Evolutionary conservation across 2,888 invertebrate species (phyloP).

Genomic region (Himalopsyche japonica): DNA sequence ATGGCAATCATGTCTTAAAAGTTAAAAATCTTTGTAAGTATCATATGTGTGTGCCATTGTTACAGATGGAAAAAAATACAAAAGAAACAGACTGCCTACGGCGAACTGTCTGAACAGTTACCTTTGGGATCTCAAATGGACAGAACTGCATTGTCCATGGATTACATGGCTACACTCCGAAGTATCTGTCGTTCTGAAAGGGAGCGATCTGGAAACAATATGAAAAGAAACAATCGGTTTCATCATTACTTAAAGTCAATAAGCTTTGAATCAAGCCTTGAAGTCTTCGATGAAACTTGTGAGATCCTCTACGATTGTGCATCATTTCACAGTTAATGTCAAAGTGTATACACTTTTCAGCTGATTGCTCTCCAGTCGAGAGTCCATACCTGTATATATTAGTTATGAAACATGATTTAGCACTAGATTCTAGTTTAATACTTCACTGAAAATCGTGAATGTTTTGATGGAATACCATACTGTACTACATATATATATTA

Average conservation of each 20-base stretch:
- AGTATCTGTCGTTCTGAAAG: conserved; percentile 72
- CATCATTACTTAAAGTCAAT: conserved; percentile 75
- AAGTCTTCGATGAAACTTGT: conserved; percentile 57
- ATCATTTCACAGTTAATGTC: not conserved
- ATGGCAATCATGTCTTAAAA: too few species aligned
- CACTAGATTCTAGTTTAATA: too few species aligned
- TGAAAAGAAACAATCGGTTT: conserved; percentile 73
- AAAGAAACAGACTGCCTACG: not conserved
- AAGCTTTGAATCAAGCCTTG: conserved; percentile 56
- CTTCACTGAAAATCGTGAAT: too few species aligned
- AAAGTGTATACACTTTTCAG: too few species aligned
- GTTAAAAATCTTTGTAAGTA: too few species aligned
- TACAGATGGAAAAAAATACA: not conserved
- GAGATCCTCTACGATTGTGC: conserved; percentile 35
- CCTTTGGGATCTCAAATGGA: conserved; percentile 57
- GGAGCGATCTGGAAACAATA: conserved; percentile 59
- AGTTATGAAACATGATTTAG: too few species aligned
- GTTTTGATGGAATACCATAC: too few species aligned
- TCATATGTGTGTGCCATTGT: not conserved
- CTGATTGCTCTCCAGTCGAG: too few species aligned
- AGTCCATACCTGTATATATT: too few species aligned
- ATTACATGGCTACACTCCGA: conserved; percentile 72
- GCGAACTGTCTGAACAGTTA: conserved; percentile 43
- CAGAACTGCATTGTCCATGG: conserved; percentile 61
- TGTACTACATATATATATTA: too few species aligned